A percentile compares a stretch with the other conserved stretches of the same genome.
Evolutionary conservation across 2,797 vertebrate genomes (phyloP).

Genomic region (Cygnus olor): DNA sequence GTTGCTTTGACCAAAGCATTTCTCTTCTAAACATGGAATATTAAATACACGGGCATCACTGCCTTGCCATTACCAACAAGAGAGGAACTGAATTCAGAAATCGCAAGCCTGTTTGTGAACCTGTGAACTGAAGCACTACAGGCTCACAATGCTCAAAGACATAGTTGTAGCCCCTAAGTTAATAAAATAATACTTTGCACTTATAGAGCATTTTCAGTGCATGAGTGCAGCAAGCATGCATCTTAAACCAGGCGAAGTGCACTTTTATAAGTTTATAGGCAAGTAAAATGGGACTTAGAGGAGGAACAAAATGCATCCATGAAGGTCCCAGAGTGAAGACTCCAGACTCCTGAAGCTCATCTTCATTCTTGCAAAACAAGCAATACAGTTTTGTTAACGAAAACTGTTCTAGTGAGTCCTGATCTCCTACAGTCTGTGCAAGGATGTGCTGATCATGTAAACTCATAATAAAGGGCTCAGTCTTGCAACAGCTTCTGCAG

Average conservation of each 20-base stretch:
- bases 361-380: neutral
- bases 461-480: neutral
- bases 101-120: neutral
- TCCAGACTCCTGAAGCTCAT: neutral
- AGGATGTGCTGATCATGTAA: fast-evolving
- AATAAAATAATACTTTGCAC: neutral
- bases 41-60: neutral
- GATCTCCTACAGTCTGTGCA: fast-evolving
- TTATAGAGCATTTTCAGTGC: neutral
- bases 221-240: neutral
- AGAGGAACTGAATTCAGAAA: neutral
- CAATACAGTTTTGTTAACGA: neutral
- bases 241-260: neutral
- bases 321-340: neutral
- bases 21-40: constrained; percentile 1
- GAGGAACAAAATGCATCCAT: fast-evolving
- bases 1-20: constrained; percentile 51
- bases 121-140: neutral
- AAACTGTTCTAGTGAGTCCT: fast-evolving
- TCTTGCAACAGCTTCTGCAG: neutral
- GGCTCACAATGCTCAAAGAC: neutral
- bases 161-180: neutral
- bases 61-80: neutral
- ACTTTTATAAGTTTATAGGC: neutral
- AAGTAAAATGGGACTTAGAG: neutral